Percentiles rank a stretch among this genome's conserved stretches.
These are phyloP conservation scores for Mimas tiliae DNA, from an alignment of 2,888 invertebrate species.

Conservation along the genomic window DNA sequence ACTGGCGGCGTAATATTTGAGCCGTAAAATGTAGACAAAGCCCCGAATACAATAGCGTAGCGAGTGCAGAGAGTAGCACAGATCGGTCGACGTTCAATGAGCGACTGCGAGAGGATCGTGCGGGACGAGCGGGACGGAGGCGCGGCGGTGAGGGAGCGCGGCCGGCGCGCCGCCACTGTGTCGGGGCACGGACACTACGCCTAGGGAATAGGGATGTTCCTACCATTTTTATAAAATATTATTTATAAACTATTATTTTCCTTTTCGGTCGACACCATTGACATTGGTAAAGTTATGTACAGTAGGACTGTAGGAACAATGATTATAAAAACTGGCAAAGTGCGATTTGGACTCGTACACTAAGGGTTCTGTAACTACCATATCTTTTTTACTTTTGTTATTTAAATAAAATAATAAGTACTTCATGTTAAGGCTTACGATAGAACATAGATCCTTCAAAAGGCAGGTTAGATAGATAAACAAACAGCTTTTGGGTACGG, in stretches of 20 bases:
- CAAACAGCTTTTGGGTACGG: no score
- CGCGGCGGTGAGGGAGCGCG: conserved; percentile 25
- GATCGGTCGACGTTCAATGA: conserved; percentile 71
- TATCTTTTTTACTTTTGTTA: no score
- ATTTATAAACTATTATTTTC: background rate
- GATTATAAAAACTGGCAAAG: no score
- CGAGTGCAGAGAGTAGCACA: conserved; percentile 64
- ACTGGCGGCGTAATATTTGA: conserved; percentile 62
- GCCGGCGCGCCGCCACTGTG: conserved; percentile 33
- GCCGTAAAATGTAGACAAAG: conserved; percentile 72
- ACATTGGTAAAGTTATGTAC: background rate
- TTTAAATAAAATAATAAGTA: no score
- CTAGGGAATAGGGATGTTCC: conserved; percentile 9
- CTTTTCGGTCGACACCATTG: background rate
- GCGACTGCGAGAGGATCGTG: conserved; percentile 65
- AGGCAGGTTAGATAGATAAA: no score
- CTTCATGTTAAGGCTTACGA: no score
- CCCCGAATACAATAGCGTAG: conserved; percentile 66
- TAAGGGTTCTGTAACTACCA: no score
- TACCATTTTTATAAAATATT: background rate
- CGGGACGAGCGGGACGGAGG: conserved; percentile 49
- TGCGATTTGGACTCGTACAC: no score
- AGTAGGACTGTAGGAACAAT: no score
- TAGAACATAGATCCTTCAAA: no score
- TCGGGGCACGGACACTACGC: conserved; percentile 11